Evolutionary conservation across 2,113 vertebrate genomes (phyloP), one percentile per base, ranked within the genome.

Genomic region (Halcyon malimbica): DNA sequence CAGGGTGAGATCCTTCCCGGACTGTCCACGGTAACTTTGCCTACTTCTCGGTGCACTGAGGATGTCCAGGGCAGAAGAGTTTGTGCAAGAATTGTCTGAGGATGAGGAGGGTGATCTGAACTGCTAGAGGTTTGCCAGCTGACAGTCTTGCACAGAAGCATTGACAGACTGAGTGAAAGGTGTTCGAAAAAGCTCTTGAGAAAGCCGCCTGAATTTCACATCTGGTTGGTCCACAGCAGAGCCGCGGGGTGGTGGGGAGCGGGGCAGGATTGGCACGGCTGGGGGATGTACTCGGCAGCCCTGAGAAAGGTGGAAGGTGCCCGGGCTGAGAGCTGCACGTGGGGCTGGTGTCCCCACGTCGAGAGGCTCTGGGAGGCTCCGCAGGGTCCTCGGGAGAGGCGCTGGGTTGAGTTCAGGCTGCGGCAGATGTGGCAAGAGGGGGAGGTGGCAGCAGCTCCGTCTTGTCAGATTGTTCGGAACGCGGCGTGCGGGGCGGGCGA

Each of bases 311-410:
- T 7, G 46, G 62, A 3, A 16, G 5, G 60, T 4, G 44, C 26
- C 12, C 0, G 1, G 17, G 59, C 57, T 23, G 37, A 28, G 37
- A 16, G 1, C 67, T 8, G 48, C 23, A 11, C 5, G 2, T 6
- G 65, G 56, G 41, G 37, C 33, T 17, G 53, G 39, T 46, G n/a
- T 15, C 67, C 4, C 0, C 28, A 5, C 14, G 1, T 2, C 0
- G 4, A 21, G 79, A 16, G 60, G 67, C 81, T 64, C 44, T 0
- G 13, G 76, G 70, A 14, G 18, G 59, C 59, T 25, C 87, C 6
- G 21, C 8, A 7, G 65, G 42, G 39, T 17, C 64, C n/a, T 5
- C 6, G 4, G 64, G 26, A 16, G 29, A 77, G 59, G 64, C 35
- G 4, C 71, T 2, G 62, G 35, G 2, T 4, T 46, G 50, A 6